phyloP scores from a whole-genome alignment of 2,888 invertebrate genomes.

The Nematopogon swammerdamellus region DNA sequence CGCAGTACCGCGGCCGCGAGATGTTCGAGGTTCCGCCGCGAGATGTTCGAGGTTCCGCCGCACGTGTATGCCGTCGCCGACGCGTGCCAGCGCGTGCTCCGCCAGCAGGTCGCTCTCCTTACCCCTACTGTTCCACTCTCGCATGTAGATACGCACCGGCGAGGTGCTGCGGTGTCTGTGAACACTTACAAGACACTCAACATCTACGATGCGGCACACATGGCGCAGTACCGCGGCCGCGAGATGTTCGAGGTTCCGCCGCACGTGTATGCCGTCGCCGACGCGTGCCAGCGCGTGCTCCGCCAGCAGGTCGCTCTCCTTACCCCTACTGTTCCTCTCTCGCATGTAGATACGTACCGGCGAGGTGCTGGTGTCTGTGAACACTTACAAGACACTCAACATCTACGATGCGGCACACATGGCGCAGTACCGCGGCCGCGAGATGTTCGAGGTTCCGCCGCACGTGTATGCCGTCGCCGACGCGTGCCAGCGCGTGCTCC shows the following conservation, averaged over 20 bases:
- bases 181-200: too few species aligned
- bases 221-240: constrained; percentile 84
- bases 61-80: constrained; percentile 91
- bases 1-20: constrained; percentile 86
- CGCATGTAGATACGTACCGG: too few species aligned
- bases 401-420: constrained; percentile 87
- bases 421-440: constrained; percentile 84
- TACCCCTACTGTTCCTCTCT: too few species aligned
- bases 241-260: constrained; percentile 96
- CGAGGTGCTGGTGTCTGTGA: too few species aligned
- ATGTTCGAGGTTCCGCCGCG: constrained; percentile 93
- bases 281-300: constrained; percentile 84
- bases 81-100: constrained; percentile 83
- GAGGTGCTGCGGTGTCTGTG: too few species aligned
- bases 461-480: constrained; percentile 99
- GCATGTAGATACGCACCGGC: too few species aligned
- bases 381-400: too few species aligned
- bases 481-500: constrained; percentile 91
- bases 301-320: too few species aligned
- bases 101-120: constrained; percentile 65
- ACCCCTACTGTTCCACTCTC: too few species aligned
- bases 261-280: constrained; percentile 88
- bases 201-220: constrained; percentile 50
- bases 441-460: constrained; percentile 94
- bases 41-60: constrained; percentile 94